Percentiles rank a stretch among this genome's conserved stretches.
Conservation (phyloP, 2,113 vertebrate genomes). For the Apaloderma vittatum region DNA sequence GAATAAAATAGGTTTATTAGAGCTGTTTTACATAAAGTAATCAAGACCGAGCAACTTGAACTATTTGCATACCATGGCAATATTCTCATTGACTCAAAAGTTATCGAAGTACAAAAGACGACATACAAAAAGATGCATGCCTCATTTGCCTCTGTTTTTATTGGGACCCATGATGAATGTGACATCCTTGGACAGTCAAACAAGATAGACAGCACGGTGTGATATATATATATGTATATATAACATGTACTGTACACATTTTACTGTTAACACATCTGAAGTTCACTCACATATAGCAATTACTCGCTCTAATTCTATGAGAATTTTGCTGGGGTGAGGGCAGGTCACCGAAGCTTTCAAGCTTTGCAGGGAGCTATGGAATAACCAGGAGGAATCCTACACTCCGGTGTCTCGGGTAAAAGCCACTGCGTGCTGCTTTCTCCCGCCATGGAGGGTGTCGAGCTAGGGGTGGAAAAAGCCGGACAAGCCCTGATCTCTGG, state of each 20-base stretch:
- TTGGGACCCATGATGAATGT: slow-evolving; percentile 24
- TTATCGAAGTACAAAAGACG: slow-evolving; percentile 62
- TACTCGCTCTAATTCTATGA: slow-evolving; percentile 63
- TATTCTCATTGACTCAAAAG: neutral
- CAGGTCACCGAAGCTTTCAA: slow-evolving; percentile 30
- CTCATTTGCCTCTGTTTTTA: slow-evolving; percentile 55
- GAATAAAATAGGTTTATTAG: slow-evolving; percentile 82
- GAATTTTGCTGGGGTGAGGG: slow-evolving; percentile 34
- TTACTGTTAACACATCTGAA: slow-evolving; percentile 58
- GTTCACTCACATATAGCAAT: slow-evolving; percentile 55
- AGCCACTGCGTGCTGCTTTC: neutral
- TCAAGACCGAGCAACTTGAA: slow-evolving; percentile 37
- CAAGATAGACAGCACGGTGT: neutral
- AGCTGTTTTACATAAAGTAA: slow-evolving; percentile 66
- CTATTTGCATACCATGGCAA: slow-evolving; percentile 36
- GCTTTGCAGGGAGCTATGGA: slow-evolving; percentile 47
- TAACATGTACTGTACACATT: slow-evolving; percentile 42
- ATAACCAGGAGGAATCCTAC: slow-evolving; percentile 12
- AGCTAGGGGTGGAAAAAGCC: neutral
- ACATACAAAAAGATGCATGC: slow-evolving; percentile 61
- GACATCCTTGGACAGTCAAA: slow-evolving; percentile 53
- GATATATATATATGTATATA: slow-evolving; percentile 5
- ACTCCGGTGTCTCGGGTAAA: fast-evolving
- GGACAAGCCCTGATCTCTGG: neutral
- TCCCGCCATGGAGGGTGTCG: fast-evolving